A percentile compares a stretch with the other conserved stretches of the same genome.
Conservation (phyloP, 2,888 invertebrate species). For the Entomobrya proxima region DNA sequence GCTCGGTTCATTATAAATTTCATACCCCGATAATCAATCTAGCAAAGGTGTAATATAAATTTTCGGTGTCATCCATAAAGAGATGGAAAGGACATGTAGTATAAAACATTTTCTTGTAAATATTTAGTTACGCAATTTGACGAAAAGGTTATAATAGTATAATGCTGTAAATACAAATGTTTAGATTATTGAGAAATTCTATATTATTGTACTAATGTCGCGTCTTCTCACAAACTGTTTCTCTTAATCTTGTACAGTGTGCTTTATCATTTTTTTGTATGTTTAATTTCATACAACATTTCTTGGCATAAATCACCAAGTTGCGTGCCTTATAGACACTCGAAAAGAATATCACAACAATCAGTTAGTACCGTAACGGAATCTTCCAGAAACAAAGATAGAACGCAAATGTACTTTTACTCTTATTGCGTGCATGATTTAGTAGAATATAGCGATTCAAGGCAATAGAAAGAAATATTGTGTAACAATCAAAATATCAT, state of each 20-base stretch:
- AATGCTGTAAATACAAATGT: constrained; percentile 2
- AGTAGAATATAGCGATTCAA: not conserved
- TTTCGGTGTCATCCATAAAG: too few relatives aligned
- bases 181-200: not conserved
- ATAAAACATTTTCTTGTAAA: too few relatives aligned
- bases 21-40: too few relatives aligned
- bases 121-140: not conserved
- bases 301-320: constrained; percentile 31
- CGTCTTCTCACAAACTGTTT: constrained; percentile 62
- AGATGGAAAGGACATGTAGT: too few relatives aligned
- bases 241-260: constrained; percentile 33
- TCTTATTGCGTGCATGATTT: not conserved
- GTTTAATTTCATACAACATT: not conserved
- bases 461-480: not conserved
- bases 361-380: constrained; percentile 11
- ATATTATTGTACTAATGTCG: constrained; percentile 27
- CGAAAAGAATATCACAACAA: not conserved
- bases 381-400: not conserved
- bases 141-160: not conserved
- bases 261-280: constrained; percentile 16
- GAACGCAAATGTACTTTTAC: constrained; percentile 12
- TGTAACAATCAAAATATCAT: constrained; percentile 18
- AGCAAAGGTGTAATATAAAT: too few relatives aligned
- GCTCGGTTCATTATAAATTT: too few relatives aligned
- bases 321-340: constrained; percentile 16